These are phyloP conservation scores for Bembecia ichneumoniformis DNA, from an alignment of 2,888 invertebrate genomes.

Conservation along the genomic window DNA sequence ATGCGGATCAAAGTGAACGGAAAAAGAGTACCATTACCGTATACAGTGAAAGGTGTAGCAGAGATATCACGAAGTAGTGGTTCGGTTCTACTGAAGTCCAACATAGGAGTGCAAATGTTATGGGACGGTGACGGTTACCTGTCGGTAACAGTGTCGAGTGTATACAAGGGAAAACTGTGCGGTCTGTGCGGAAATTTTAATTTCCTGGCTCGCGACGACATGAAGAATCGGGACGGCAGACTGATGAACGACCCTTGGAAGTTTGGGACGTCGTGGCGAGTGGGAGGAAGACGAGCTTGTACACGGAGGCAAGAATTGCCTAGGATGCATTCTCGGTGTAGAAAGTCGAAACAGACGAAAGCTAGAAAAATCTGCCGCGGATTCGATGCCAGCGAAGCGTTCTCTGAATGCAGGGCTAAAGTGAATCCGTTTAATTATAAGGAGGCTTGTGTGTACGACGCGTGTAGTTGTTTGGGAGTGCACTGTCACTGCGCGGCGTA, in stretches of 20 bases:
- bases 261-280: conserved; percentile 93
- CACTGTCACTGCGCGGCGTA: conserved; percentile 92
- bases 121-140: conserved; percentile 96
- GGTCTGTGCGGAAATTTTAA: conserved; percentile 97
- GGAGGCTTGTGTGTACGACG: conserved; percentile 88
- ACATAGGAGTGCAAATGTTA: conserved; percentile 84
- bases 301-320: conserved; percentile 71
- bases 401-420: conserved; percentile 83
- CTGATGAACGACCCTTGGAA: conserved; percentile 76
- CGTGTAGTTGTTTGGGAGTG: conserved; percentile 87
- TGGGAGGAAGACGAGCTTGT: conserved; percentile 84
- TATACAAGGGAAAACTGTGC: conserved; percentile 83
- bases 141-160: conserved; percentile 84
- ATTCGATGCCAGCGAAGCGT: conserved; percentile 67
- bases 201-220: conserved; percentile 87
- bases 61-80: conserved; percentile 78
- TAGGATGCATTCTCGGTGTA: conserved; percentile 51
- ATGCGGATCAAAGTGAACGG: conserved; percentile 91
- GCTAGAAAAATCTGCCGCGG: conserved; percentile 67
- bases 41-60: conserved; percentile 68
- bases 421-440: conserved; percentile 87
- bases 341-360: conserved; percentile 58
- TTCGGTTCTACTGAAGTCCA: conserved; percentile 76
- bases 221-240: conserved; percentile 78
- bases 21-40: conserved; percentile 79